Evolutionary conservation across 2,888 invertebrate species (phyloP).

Genomic region (Gymnosoma rotundatum): DNA sequence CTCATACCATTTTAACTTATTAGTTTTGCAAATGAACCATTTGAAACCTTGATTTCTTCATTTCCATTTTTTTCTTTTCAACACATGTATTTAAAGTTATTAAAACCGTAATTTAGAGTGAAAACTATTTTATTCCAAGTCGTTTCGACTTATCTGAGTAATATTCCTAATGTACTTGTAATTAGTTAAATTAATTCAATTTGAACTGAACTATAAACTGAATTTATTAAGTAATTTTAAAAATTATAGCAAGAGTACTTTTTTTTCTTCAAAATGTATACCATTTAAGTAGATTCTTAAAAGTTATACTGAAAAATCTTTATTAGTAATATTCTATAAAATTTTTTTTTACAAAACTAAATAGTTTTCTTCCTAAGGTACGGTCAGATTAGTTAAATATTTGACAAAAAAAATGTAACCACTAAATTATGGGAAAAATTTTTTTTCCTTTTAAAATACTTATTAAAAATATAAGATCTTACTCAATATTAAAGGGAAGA

Average conservation of each 20-base stretch:
- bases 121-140: neutral
- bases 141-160: conserved; percentile 35
- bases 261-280: conserved; percentile 29
- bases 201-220: neutral
- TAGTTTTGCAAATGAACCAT: conserved; percentile 15
- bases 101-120: neutral
- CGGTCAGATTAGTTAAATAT: no score
- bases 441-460: no score
- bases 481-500: no score
- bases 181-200: conserved; percentile 16
- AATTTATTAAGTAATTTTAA: conserved; percentile 19
- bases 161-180: conserved; percentile 15
- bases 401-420: no score
- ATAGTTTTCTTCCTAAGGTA: conserved; percentile 37
- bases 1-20: conserved; percentile 48
- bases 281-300: conserved; percentile 36
- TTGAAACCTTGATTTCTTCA: conserved; percentile 1
- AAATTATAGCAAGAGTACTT: conserved; percentile 28
- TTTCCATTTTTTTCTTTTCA: neutral
- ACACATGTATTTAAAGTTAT: neutral
- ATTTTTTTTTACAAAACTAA: conserved; percentile 10
- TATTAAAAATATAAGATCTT: no score
- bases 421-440: no score
- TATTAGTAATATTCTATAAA: conserved; percentile 22
- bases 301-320: conserved; percentile 36